Conservation (phyloP, 2,888 invertebrate genomes). For the Altica lythri region DNA sequence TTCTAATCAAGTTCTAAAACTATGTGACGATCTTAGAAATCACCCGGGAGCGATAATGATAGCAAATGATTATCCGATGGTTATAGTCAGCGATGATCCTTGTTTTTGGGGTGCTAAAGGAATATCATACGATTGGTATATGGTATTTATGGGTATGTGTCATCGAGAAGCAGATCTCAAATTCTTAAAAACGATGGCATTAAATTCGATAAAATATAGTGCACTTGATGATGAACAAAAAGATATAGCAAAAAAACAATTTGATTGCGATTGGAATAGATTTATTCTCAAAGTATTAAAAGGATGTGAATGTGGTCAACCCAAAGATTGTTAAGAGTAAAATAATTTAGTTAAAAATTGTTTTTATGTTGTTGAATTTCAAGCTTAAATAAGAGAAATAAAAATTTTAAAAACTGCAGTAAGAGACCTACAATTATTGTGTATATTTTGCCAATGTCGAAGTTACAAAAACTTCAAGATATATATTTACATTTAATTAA, state of each 20-base stretch:
- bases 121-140: constrained; percentile 77
- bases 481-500: no score
- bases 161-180: constrained; percentile 69
- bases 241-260: constrained; percentile 58
- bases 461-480: no score
- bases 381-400: no score
- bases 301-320: constrained; percentile 13
- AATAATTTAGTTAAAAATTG: no score
- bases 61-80: constrained; percentile 70
- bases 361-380: no score
- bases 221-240: constrained; percentile 61
- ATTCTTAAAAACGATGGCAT: constrained; percentile 72
- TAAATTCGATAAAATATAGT: constrained; percentile 76
- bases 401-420: no score
- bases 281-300: constrained; percentile 2
- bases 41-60: constrained; percentile 72
- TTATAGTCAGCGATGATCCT: constrained; percentile 78
- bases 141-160: constrained; percentile 76
- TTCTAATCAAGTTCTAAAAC: constrained; percentile 72
- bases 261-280: constrained; percentile 63
- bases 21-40: constrained; percentile 74
- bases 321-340: no score
- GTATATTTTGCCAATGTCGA: no score
- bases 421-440: no score
- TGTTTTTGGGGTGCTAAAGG: constrained; percentile 73